Percentiles rank a stretch among this genome's conserved stretches.
These are phyloP conservation scores for Ormyrus rosae DNA, from an alignment of 2,888 invertebrate species.

Conservation along the genomic window DNA sequence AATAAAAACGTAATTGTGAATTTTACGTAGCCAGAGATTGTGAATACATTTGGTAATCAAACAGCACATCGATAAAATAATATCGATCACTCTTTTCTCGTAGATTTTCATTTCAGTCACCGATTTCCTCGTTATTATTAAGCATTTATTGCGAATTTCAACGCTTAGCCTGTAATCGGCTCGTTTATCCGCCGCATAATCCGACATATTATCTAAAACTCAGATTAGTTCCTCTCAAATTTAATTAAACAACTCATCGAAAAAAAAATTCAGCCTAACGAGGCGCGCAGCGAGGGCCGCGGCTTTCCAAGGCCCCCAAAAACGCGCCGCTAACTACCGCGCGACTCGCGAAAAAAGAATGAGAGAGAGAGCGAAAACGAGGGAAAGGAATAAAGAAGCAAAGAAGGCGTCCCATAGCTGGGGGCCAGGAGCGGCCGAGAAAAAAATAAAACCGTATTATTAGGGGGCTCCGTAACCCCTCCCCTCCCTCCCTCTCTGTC, in stretches of 20 bases:
- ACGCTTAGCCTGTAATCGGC: background rate
- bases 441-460: constrained; percentile 52
- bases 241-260: background rate
- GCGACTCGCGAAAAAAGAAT: constrained; percentile 30
- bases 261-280: background rate
- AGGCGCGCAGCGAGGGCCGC: background rate
- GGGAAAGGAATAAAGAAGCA: constrained; percentile 48
- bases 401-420: constrained; percentile 50
- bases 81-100: no score
- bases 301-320: constrained; percentile 3
- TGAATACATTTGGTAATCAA: no score
- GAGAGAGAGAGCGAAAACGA: constrained; percentile 31
- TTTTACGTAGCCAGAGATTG: no score
- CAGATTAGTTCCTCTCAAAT: background rate
- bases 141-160: background rate
- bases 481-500: background rate
- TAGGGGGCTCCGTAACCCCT: constrained; percentile 36
- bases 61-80: no score
- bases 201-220: background rate
- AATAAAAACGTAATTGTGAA: no score
- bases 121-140: no score
- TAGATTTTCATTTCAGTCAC: no score
- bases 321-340: constrained; percentile 18
- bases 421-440: constrained; percentile 40
- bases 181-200: no score